A percentile compares a stretch with the other conserved stretches of the same genome.
Conservation (phyloP, 2,113 vertebrate species). For the Acrocephalus kingi region DNA sequence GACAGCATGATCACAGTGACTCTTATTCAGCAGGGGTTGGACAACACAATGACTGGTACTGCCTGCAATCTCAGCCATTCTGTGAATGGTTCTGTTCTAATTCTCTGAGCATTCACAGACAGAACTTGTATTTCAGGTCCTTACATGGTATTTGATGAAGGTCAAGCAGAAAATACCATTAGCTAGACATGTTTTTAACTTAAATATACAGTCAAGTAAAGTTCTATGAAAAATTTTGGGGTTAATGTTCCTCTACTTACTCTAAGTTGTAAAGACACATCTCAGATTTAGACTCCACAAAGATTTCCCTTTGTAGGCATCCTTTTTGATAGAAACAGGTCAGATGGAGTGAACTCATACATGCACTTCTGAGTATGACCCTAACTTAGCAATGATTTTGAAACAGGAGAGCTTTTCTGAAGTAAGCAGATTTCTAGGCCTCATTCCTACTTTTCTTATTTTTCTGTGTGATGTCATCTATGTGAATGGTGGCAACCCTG, state of each 20-base stretch:
- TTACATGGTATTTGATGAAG: neutral
- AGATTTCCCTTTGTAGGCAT: neutral
- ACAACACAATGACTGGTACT: neutral
- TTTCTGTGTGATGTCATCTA: neutral
- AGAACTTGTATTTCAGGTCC: neutral
- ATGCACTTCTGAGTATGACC: rapidly evolving
- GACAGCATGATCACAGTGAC: neutral
- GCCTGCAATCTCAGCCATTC: neutral
- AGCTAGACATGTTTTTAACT: neutral
- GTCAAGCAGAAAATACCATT: neutral
- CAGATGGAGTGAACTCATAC: neutral
- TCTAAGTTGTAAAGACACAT: neutral
- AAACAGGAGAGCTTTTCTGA: neutral
- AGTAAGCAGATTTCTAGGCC: neutral
- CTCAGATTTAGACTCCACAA: neutral
- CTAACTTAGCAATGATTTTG: neutral
- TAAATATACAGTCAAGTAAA: neutral
- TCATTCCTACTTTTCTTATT: neutral
- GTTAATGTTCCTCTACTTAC: neutral
- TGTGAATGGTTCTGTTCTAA: rapidly evolving
- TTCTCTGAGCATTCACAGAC: neutral
- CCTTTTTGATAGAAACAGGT: neutral
- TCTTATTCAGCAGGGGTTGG: neutral
- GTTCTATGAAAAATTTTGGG: neutral
- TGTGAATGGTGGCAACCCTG: neutral